phyloP scores from a whole-genome alignment of 1,140 invertebrate species.

The Drosophila subpulchrella region DNA sequence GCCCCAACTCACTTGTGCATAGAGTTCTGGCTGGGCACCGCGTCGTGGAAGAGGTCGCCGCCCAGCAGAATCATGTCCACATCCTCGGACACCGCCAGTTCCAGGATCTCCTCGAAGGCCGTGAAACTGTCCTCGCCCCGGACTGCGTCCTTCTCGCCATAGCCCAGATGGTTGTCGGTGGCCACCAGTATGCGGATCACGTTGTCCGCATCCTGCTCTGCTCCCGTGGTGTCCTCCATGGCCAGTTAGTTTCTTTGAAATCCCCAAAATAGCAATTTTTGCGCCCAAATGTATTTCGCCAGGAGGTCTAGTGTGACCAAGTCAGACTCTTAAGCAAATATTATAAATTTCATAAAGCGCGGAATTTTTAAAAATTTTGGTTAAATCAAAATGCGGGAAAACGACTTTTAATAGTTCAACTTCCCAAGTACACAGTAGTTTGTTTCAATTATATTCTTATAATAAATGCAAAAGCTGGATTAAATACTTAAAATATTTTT shows the following conservation, averaged over 20 bases:
- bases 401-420: no score
- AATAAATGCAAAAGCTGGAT: no score
- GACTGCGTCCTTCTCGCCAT: slow-evolving; percentile 92
- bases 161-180: slow-evolving; percentile 98
- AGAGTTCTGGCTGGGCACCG: slow-evolving; percentile 91
- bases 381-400: no score
- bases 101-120: slow-evolving; percentile 98
- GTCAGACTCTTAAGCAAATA: no score
- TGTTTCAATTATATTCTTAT: no score
- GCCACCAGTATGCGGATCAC: slow-evolving; percentile 95
- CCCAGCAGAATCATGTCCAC: slow-evolving; percentile 95
- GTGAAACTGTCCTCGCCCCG: slow-evolving; percentile 95
- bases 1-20: slow-evolving; percentile 84
- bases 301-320: not conserved
- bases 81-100: slow-evolving; percentile 91
- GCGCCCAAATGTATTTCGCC: slow-evolving; percentile 14
- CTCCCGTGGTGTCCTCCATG: slow-evolving; percentile 52
- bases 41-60: slow-evolving; percentile 97
- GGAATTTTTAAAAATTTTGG: not conserved
- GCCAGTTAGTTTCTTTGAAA: slow-evolving; percentile 1
- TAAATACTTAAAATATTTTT: no score
- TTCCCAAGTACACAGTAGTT: no score
- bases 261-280: not conserved
- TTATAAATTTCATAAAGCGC: no score
- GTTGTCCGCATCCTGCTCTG: slow-evolving; percentile 86